Conservation (phyloP, 2,113 vertebrate genomes). For the Rhabdornis inornatus region DNA sequence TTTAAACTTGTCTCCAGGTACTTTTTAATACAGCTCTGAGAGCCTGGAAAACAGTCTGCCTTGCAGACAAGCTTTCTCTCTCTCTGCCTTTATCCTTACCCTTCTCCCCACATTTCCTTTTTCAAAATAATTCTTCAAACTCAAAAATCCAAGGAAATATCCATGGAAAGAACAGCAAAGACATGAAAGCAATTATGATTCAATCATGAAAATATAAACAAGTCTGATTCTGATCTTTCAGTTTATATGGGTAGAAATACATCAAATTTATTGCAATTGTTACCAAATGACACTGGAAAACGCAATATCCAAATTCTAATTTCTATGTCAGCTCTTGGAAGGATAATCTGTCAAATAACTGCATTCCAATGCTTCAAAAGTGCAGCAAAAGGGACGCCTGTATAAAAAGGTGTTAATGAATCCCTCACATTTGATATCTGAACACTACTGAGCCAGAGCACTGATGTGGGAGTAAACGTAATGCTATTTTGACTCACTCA, state of each 20-base stretch:
- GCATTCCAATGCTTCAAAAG: neutral
- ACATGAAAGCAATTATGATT: neutral
- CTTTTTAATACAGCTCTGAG: neutral
- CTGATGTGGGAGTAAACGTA: neutral
- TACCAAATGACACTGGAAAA: neutral
- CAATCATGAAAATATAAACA: conserved; percentile 13
- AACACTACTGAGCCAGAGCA: neutral
- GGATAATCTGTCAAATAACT: neutral
- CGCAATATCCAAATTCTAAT: neutral
- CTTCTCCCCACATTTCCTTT: neutral
- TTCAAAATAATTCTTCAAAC: neutral
- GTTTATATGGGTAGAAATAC: neutral
- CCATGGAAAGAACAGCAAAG: neutral
- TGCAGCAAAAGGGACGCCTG: neutral
- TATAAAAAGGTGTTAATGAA: neutral
- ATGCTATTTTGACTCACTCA: neutral
- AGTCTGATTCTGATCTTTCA: conserved; percentile 9
- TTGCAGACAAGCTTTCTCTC: neutral
- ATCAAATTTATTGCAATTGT: neutral
- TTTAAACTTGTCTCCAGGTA: conserved; percentile 19
- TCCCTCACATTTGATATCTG: neutral
- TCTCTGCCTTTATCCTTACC: neutral
- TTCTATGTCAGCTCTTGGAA: neutral
- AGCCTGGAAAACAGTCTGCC: neutral
- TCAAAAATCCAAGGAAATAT: neutral